Evolutionary conservation across 1,140 invertebrate species (phyloP).

Genomic region (Phymorhynchus buccinoides): DNA sequence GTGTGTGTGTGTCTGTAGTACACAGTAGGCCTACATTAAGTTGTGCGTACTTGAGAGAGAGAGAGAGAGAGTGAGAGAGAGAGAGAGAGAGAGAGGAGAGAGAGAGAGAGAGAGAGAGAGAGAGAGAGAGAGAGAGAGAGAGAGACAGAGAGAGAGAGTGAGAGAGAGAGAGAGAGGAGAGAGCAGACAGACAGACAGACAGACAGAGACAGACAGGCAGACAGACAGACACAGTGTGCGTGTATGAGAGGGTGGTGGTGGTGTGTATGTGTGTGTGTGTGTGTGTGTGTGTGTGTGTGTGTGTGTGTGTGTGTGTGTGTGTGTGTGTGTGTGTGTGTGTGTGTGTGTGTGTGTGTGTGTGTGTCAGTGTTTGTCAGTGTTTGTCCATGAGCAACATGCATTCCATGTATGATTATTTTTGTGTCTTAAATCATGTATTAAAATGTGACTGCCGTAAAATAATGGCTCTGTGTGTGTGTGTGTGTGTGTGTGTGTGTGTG

Average conservation of each 20-base stretch:
- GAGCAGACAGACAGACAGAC: neutral
- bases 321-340: neutral
- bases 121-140: neutral
- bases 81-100: neutral
- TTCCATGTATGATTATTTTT: no score
- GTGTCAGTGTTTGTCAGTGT: neutral
- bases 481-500: neutral
- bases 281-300: constrained; percentile 17
- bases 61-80: no score
- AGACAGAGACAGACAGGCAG: neutral
- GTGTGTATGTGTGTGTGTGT: constrained; percentile 7
- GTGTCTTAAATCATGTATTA: no score
- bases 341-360: neutral
- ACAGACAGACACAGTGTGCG: neutral
- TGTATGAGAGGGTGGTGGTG: neutral
- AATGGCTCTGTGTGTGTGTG: neutral
- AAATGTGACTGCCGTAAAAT: no score
- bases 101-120: neutral
- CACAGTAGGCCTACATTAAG: no score
- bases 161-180: no score
- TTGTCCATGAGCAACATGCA: no score
- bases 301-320: constrained; percentile 17
- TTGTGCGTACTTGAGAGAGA: no score
- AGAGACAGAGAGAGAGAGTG: no score
- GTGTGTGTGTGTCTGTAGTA: no score